A percentile compares a stretch with the other conserved stretches of the same genome.
These are phyloP conservation scores for Anoplophora glabripennis DNA, from an alignment of 1,140 invertebrate genomes.

Conservation along the genomic window DNA sequence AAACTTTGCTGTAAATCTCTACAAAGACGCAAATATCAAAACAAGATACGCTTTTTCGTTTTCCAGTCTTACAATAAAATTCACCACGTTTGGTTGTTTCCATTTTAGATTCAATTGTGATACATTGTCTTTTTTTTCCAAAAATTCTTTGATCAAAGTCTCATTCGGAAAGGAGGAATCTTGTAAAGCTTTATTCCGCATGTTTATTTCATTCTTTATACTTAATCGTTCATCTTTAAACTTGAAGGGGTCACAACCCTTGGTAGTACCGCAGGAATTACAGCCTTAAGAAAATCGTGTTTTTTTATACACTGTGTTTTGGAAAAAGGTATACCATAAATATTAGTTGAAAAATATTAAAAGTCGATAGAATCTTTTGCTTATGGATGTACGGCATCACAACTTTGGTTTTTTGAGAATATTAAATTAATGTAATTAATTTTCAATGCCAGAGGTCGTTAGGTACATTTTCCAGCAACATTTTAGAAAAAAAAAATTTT, in stretches of 20 bases:
- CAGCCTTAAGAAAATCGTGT: slow-evolving; percentile 51
- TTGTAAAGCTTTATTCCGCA: slow-evolving; percentile 68
- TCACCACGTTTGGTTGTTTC: slow-evolving; percentile 64
- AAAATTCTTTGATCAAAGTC: slow-evolving; percentile 73
- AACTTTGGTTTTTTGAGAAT: no score
- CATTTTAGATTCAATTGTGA: slow-evolving; percentile 57
- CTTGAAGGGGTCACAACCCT: slow-evolving; percentile 58
- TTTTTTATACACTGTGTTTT: no score
- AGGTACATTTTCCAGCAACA: no score
- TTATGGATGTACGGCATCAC: no score
- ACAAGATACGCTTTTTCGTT: background rate
- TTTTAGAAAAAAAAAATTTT: no score
- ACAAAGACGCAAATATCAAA: slow-evolving; percentile 25
- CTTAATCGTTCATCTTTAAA: slow-evolving; percentile 58
- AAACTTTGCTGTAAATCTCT: slow-evolving; percentile 64
- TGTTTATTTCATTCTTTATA: slow-evolving; percentile 64
- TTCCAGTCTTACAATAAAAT: slow-evolving; percentile 63
- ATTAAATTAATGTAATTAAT: no score
- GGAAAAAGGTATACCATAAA: no score
- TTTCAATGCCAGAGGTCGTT: no score
- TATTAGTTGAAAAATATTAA: no score
- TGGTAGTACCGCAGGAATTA: slow-evolving; percentile 56
- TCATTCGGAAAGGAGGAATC: slow-evolving; percentile 67
- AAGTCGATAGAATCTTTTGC: no score
- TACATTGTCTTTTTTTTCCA: slow-evolving; percentile 54